A percentile compares a stretch with the other conserved stretches of the same genome.
phyloP scores from a whole-genome alignment of 2,888 invertebrate species.

The Brachynemurus nebulosus region DNA sequence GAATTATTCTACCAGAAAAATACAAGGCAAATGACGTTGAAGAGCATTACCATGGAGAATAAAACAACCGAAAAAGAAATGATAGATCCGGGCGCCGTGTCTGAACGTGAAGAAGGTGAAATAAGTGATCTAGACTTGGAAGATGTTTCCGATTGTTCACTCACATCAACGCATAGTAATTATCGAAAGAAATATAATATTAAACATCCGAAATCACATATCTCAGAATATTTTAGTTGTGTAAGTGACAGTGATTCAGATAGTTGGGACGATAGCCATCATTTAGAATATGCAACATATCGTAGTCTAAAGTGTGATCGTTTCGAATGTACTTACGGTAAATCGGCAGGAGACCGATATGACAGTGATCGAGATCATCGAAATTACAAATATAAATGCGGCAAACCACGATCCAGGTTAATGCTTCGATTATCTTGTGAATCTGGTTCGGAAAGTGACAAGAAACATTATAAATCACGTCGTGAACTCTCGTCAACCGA shows the following conservation, averaged over 20 bases:
- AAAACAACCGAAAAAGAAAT: background rate
- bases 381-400: background rate
- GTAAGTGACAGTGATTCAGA: constrained; percentile 7
- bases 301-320: background rate
- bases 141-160: constrained; percentile 26
- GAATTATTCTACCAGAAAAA: too few relatives aligned
- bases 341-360: too few relatives aligned
- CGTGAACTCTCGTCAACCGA: constrained; percentile 13
- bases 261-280: background rate
- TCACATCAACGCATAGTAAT: background rate
- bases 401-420: background rate
- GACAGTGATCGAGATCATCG: too few relatives aligned
- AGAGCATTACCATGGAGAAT: background rate
- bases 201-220: background rate
- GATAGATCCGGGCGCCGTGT: background rate
- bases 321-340: background rate
- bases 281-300: background rate
- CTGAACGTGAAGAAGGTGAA: constrained; percentile 31
- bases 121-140: constrained; percentile 30
- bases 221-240: background rate
- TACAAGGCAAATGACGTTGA: constrained; percentile 4
- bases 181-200: background rate
- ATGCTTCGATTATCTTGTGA: background rate
- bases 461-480: background rate
- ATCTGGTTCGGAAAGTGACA: background rate